Base-by-base conservation (phyloP, 92 coral and sea anemone species). In the Epizoanthus illoricatus region DNA sequence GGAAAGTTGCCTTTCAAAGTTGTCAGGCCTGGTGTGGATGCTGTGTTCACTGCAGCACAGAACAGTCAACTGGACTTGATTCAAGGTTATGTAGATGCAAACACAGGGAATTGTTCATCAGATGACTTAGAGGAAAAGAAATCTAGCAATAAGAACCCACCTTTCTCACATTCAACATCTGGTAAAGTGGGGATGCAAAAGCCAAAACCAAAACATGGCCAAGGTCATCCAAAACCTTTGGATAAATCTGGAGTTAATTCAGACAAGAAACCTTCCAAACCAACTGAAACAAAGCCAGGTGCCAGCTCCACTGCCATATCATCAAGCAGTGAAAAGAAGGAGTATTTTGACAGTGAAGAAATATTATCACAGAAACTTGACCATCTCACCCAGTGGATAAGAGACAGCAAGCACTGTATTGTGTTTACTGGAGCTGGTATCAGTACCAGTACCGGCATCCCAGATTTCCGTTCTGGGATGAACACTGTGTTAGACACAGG, bases 341-440 rank as follows among this genome's bases (percentile, higher is more conserved):
- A 92, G 59, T 92, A 65, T 73, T 92, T 89, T 64, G 93, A 92
- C 36, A 72, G 85, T 39, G 91, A 89, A 64, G 90, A 85, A 47
- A 85, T 40, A 15, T 69, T 92, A 72, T 54, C 69, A 7, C 64
- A 61, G 15, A 92, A 92, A 67, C 84, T 87, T 40, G 86, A 85
- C 16, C 57, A 66, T 3, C 89, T 92, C 24, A 75, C 84, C 20
- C 23, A 69, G 49, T 92, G 96, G 96, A 85, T 92, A 12, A 67
- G 68, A 24, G 88, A 89, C 39, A 92, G 96, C 78, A 84, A 80
- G 5, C 85, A 92, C 71, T 92, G 92, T 45, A 85, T 92, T 42
- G 87, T 85, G 15, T 92, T 92, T 56, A 92, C 96, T 11, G 96
- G 96, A 0, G 96, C 96, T 8, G 96, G 96, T 18, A 84, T 92